Base-by-base conservation (phyloP, 2,888 invertebrate species). In the Lasioglossum figueresi region DNA sequence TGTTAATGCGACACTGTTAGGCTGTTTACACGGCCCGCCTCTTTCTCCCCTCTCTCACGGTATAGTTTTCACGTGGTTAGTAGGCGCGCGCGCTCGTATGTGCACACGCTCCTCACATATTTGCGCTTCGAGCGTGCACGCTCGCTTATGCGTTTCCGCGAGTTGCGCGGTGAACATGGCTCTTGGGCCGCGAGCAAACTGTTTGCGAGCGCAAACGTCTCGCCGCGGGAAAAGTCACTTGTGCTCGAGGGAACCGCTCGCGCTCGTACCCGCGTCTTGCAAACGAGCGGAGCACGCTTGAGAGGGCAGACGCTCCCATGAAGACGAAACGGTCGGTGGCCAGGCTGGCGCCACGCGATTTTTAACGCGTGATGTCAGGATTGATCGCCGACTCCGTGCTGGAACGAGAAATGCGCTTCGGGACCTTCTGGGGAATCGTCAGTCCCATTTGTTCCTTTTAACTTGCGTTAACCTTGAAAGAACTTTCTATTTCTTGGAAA, bases 101-200 rank as follows among this genome's bases (percentile, higher is more conserved):
- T 48, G 68, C 82, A 71, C 82, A 78, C 77, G 45, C 70, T 70
- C 16, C 8, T 70, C 59, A 80, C 78, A 80, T 80, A 80, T 80
- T 80, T 80, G 78, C 80, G 27, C 27, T 16, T 52, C 27, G 59
- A 63, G 59, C 27, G 59, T 16, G 59, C 31, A 23, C 70, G 70
- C 40, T 66, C 37, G 56, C 59, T 75, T 52, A 75, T 80, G 81
- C 74, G 82, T 76, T 68, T 59, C 34, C 43, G 43, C 77, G 70
- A 52, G 52, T 23, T n/a, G 52, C 23, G 3, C 52, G 52, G 52
- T n/a, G 52, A 52, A 52, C 52, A 52, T 27, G 56, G 34, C 6
- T n/a, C 37, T 70, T 40, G n/a, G 19, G 34, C 23, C 66, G 31
- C 59, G 73, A 31, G 40, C 23, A 79, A 81, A 81, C 71, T 52